These are phyloP conservation scores for Meandrina meandrites DNA, from an alignment of 92 coral and sea anemone genomes.

Conservation along the genomic window DNA sequence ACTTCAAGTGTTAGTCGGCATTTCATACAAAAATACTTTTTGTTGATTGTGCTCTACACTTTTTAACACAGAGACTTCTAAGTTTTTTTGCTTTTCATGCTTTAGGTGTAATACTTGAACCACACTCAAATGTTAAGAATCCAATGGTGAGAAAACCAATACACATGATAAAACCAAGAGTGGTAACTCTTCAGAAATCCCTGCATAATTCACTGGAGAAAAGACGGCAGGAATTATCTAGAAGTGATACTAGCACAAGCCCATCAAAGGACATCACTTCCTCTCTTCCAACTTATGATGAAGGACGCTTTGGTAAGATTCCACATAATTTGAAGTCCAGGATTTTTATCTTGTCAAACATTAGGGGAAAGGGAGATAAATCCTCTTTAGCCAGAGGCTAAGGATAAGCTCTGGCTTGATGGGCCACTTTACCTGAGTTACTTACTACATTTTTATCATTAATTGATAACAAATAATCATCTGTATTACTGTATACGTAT, in stretches of 20 bases:
- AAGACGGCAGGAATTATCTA: background rate
- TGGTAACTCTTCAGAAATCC: constrained; percentile 26
- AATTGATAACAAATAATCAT: too few relatives aligned
- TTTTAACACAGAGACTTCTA: too few relatives aligned
- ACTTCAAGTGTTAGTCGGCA: too few relatives aligned
- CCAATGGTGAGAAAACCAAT: constrained; percentile 79
- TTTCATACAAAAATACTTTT: too few relatives aligned
- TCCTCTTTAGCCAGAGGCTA: background rate
- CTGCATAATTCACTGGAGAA: constrained; percentile 16
- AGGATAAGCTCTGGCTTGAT: too few relatives aligned
- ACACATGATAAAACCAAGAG: constrained; percentile 48
- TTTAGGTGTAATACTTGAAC: constrained; percentile 61
- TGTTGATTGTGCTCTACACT: too few relatives aligned
- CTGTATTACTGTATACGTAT: too few relatives aligned
- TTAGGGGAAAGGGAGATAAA: background rate
- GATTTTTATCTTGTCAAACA: background rate
- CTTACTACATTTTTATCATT: too few relatives aligned
- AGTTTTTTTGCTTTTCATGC: background rate
- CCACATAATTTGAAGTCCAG: background rate
- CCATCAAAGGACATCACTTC: background rate
- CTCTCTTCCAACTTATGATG: background rate
- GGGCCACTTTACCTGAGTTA: too few relatives aligned
- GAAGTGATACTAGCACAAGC: background rate
- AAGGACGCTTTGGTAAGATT: constrained; percentile 11
- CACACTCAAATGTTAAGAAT: constrained; percentile 43